Base-by-base conservation (phyloP, 2,888 invertebrate species). In the Tuberolachnus salignus region DNA sequence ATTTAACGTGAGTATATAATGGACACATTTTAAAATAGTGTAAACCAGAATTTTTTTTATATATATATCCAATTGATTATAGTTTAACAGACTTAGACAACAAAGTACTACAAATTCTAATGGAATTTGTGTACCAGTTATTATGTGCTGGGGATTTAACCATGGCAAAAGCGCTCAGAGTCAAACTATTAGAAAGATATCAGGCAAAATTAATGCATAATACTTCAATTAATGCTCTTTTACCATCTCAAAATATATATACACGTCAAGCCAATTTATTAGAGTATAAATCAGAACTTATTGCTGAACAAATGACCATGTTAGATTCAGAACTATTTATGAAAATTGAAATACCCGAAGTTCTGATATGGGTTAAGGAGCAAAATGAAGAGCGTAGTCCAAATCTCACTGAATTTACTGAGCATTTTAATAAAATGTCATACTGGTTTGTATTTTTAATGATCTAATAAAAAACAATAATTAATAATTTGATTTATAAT, bases 401-500 rank as follows among this genome's bases (percentile, higher is more conserved):
- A 3, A 98, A 99, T 87, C 89, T 99, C 80, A 97, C 97, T 49
- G 89, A 93, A 83, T 99, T 99, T 85, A 99, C 99, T 0, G 97
- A 98, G 86, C 98, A 99, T 87, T 99, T 99, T 86, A 99, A 99
- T 86, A 98, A 98, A 87, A 97, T 98, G 95, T 97, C 97, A 80
- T 98, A 94, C 85, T 98, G 98, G 98, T 90, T 85, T 84, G 86
- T 83, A 44, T 44, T 71, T 14, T 46, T 11, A 57, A 55, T 3
- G 42, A 53, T 14, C 0, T 70, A 46, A n/a, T 23, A 26, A 55
- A 21, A 55, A n/a, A n/a, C n/a, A n/a, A n/a, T n/a, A n/a, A n/a
- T n/a, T n/a, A n/a, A 6, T 34, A 34, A 34, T 34, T 4, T 34
- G 34, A 34, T 34, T 34, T 34, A 34, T 6, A 11, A 14, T 64